phyloP scores from a whole-genome alignment of 2,888 invertebrate species.

The Leptinotarsa haldemani region DNA sequence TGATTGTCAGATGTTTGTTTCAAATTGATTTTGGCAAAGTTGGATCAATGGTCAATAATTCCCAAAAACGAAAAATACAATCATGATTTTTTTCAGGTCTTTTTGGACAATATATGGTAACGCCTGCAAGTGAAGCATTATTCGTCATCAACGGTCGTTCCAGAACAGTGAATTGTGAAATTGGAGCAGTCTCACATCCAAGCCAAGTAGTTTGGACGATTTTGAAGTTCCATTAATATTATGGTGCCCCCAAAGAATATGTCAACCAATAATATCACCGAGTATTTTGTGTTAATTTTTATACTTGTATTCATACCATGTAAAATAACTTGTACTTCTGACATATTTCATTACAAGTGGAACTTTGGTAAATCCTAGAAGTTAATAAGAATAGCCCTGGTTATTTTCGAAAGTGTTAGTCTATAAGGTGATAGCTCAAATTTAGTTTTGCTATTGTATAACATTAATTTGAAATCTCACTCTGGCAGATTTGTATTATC shows the following conservation, averaged over 20 bases:
- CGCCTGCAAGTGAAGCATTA: conserved; percentile 76
- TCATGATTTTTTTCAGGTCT: conserved; percentile 65
- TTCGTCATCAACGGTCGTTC: conserved; percentile 79
- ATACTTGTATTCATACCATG: conserved; percentile 6
- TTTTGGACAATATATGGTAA: conserved; percentile 79
- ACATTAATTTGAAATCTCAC: background rate
- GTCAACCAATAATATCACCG: conserved; percentile 18
- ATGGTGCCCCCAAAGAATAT: conserved; percentile 11
- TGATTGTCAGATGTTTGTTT: background rate
- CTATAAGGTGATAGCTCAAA: conserved; percentile 1
- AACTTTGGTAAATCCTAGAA: background rate
- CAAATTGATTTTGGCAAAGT: background rate
- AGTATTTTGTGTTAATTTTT: conserved; percentile 9
- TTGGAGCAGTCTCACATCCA: conserved; percentile 76
- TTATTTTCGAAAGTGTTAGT: background rate
- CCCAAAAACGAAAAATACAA: too few species aligned
- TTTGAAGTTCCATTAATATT: conserved; percentile 68
- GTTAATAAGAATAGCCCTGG: background rate
- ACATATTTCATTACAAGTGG: background rate
- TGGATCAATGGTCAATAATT: too few species aligned
- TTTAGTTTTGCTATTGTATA: background rate
- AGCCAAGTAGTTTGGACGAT: conserved; percentile 76
- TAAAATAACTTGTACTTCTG: background rate
- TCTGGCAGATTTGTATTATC: background rate
- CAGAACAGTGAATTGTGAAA: conserved; percentile 80